phyloP scores from a whole-genome alignment of 2,888 invertebrate genomes.

The Tetropium fuscum region DNA sequence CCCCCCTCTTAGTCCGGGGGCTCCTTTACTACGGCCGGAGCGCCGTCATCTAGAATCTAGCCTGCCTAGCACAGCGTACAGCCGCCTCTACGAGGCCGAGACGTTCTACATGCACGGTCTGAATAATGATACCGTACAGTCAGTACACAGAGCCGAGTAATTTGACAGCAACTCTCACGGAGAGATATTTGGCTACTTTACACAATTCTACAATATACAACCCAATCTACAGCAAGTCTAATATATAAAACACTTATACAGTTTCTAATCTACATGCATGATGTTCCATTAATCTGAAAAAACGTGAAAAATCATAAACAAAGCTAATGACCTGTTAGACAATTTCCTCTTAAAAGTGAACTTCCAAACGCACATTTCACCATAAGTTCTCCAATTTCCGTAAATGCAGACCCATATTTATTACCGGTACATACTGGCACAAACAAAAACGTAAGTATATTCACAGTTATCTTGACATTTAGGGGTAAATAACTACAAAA shows the following conservation, averaged over 20 bases:
- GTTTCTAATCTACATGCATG: constrained; percentile 37
- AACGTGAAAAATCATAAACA: constrained; percentile 57
- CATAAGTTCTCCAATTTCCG: constrained; percentile 39
- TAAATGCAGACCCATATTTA: constrained; percentile 26
- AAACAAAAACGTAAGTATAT: constrained; percentile 49
- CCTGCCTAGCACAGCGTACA: constrained; percentile 26
- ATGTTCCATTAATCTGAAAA: constrained; percentile 27
- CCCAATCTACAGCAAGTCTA: constrained; percentile 7
- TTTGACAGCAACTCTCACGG: constrained; percentile 34
- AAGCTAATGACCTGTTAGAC: constrained; percentile 67
- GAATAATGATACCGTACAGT: constrained; percentile 29
- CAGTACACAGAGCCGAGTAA: constrained; percentile 27
- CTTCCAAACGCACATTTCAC: constrained; percentile 53
- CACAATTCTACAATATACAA: constrained; percentile 20
- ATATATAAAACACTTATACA: constrained; percentile 13
- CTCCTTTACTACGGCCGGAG: constrained; percentile 51
- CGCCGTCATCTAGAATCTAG: constrained; percentile 43
- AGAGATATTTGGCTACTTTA: constrained; percentile 32
- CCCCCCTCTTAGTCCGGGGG: constrained; percentile 63
- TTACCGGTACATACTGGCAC: constrained; percentile 28
- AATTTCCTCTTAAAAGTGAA: constrained; percentile 59
- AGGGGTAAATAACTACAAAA: constrained; percentile 58
- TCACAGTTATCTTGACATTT: constrained; percentile 40
- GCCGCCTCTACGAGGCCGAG: constrained; percentile 20
- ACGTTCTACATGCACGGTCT: constrained; percentile 33